phyloP scores from a whole-genome alignment of 2,797 vertebrate genomes.

The Smutsia temminckii region DNA sequence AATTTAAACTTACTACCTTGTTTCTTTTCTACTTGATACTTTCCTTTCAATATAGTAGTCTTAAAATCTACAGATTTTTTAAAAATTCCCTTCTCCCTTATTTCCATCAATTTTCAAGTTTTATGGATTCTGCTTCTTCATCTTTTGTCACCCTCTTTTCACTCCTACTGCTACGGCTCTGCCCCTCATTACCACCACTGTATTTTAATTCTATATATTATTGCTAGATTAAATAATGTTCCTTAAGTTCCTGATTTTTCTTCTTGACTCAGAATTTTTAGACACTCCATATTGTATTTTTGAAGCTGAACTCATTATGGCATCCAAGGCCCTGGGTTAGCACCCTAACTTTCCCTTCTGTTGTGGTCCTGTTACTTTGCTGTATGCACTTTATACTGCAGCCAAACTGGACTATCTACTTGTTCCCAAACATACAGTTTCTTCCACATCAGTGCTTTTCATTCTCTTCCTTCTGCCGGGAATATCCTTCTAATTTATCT shows the following conservation, averaged over 20 bases:
- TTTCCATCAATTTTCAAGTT: not conserved
- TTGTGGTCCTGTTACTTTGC: not conserved
- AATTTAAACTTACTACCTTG: not conserved
- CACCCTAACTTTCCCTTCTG: not conserved
- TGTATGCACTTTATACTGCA: not conserved
- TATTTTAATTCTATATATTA: not conserved
- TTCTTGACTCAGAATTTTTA: not conserved
- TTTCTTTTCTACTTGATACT: conserved; percentile 11
- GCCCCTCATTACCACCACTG: not conserved
- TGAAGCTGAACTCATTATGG: conserved; percentile 9
- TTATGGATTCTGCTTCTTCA: not conserved
- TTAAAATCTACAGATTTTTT: conserved; percentile 16
- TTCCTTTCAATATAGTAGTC: not conserved
- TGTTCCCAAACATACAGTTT: not conserved
- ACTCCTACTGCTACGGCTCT: not conserved
- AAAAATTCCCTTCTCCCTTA: not conserved
- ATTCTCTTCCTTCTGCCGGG: not conserved
- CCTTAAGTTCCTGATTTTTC: not conserved
- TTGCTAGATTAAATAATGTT: not conserved
- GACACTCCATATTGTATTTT: conserved; percentile 1
- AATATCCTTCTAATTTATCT: not conserved
- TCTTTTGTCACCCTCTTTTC: conserved; percentile 17
- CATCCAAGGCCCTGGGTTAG: not conserved
- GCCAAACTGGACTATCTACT: not conserved
- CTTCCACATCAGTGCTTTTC: not conserved